These are phyloP conservation scores for Nephrotoma flavescens DNA, from an alignment of 2,888 invertebrate species.

Conservation along the genomic window DNA sequence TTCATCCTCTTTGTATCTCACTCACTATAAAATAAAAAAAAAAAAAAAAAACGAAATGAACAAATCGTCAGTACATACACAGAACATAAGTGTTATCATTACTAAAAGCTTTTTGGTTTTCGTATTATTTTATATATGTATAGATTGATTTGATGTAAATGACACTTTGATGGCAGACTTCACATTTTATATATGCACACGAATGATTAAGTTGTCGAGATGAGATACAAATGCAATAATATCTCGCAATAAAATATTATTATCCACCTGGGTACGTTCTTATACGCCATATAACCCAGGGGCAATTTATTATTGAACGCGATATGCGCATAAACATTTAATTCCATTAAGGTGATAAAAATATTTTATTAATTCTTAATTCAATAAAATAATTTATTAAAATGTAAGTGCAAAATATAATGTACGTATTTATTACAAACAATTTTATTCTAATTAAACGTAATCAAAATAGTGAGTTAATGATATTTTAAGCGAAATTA, in stretches of 20 bases:
- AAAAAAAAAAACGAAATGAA: background rate
- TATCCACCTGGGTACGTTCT: too few relatives aligned
- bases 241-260: too few relatives aligned
- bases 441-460: too few relatives aligned
- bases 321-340: background rate
- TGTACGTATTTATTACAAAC: background rate
- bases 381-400: background rate
- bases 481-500: too few relatives aligned
- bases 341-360: background rate
- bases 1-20: background rate
- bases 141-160: background rate
- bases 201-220: background rate
- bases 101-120: background rate
- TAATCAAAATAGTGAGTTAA: too few relatives aligned
- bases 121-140: background rate
- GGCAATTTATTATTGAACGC: too few relatives aligned
- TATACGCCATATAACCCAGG: too few relatives aligned
- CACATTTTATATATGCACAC: background rate
- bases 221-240: background rate
- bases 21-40: background rate
- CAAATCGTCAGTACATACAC: background rate
- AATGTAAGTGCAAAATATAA: background rate
- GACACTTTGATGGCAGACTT: background rate
- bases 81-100: background rate
- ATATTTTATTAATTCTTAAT: background rate